Base-by-base conservation (phyloP, 2,113 vertebrate species). In the Entelurus aequoreus region DNA sequence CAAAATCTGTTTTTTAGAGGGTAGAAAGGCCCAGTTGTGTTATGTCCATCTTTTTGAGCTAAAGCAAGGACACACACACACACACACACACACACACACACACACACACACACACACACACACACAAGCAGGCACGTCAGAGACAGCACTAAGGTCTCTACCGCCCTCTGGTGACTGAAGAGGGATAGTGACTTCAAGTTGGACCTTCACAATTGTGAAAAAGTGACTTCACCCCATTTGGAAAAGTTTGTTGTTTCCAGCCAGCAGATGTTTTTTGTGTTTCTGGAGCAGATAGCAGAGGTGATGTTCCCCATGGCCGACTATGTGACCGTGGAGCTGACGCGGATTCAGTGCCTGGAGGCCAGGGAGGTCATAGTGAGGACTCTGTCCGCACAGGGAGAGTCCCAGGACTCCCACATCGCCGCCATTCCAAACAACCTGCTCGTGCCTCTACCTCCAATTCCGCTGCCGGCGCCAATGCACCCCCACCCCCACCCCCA, bases 371-470 rank as follows among this genome's bases (percentile, higher is more conserved):
- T 99, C 77, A 93, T 93, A 0, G 94, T 98, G 60, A 87, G 94
- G 73, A 99, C 97, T 0, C 88, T 98, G 69, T 98, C 95, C 1
- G 87, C 85, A 0, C 95, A 98, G 83, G 97, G 96, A 28, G 96
- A 99, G 71, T 98, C 95, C 2, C 76, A 91, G 78, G 96, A 99
- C 87, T 97, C 96, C 0, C 64, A 71, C 15, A 75, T 75, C 5
- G 93, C 92, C 63, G 71, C 84, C 84, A 90, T 99, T 69, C 94
- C 95, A 71, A 79, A 89, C 4, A 92, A 94, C 80, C 93, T 98
- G 79, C 93, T 98, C 86, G 92, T 94, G 92, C 93, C 94, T 93
- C 93, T 92, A 69, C 78, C 86, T 49, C 74, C 63, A 0, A 47
- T 82, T 19, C 74, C 85, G 58, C 73, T 84, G 84, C 92, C 48